Evolutionary conservation across 1,140 invertebrate species (phyloP), one percentile per base, ranked within the genome.

Genomic region (Notospermus geniculatus): DNA sequence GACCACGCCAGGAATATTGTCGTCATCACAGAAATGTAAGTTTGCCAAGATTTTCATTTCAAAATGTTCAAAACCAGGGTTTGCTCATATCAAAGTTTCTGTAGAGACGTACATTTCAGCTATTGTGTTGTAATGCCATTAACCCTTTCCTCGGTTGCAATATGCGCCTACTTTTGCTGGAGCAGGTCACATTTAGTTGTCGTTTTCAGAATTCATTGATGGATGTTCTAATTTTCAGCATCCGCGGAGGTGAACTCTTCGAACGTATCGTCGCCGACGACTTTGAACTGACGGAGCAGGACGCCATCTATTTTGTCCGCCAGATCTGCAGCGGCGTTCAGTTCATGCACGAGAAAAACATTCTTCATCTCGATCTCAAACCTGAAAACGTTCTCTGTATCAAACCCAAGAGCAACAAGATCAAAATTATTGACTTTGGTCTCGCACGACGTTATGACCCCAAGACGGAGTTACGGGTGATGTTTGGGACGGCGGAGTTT

Each of bases 1-100:
- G 97, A 99, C 80, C 93, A 96, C 75, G 93, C 96, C 59, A 93
- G 97, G 68, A 95, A 97, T 84, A 97, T 98, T 92, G 91, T 98
- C 25, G 86, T 99, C 0, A 95, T 99, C 64, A 97, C 97, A 75
- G 97, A 99, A 86, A 98, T 98, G 93, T 95, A 85, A 90, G 91
- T 80, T 74, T 17, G n/a, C 19, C 4, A 57, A 5, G 13, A 30
- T 52, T 56, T 30, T 29, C 22, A 19, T 25, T 39, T 54, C 23
- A 1, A 60, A 36, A n/a, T n/a, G n/a, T n/a, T n/a, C n/a, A n/a
- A n/a, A n/a, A n/a, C n/a, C n/a, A n/a, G n/a, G n/a, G n/a, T n/a
- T n/a, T n/a, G n/a, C n/a, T 22, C 19, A 17, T 25, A 46, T 17
- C 5, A 29, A 2, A 41, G 22, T 23, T 39, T 52, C n/a, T 54